phyloP scores from a whole-genome alignment of 2,113 vertebrate genomes.

The Sturnus vulgaris region DNA sequence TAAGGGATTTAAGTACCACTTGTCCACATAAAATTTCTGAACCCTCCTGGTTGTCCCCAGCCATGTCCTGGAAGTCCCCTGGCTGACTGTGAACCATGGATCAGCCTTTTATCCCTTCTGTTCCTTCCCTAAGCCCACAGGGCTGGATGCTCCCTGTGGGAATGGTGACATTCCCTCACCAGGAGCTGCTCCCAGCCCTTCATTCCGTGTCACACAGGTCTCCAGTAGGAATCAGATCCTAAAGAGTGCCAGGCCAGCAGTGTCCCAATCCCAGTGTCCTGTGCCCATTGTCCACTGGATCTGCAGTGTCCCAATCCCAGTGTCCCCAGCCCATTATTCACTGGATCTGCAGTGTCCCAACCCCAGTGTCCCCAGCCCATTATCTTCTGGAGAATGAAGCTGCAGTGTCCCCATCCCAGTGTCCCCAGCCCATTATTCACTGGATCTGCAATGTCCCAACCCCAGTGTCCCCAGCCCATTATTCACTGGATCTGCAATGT shows the following conservation, averaged over 20 bases:
- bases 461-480: not conserved
- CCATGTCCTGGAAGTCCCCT: not conserved
- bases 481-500: too few species aligned
- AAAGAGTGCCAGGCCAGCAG: not conserved
- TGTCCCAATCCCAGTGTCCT: not conserved
- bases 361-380: not conserved
- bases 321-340: not conserved
- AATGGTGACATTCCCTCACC: not conserved
- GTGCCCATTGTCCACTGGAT: not conserved
- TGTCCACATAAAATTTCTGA: not conserved
- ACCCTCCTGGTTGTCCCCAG: not conserved
- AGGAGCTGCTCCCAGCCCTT: not conserved
- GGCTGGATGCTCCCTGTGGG: not conserved
- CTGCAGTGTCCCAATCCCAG: not conserved
- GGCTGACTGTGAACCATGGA: not conserved
- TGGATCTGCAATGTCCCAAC: not conserved
- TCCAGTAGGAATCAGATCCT: not conserved
- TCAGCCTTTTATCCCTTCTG: not conserved
- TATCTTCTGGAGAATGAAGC: not conserved
- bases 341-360: not conserved
- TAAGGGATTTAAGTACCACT: not conserved
- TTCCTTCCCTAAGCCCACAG: not conserved
- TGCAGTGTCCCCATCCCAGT: not conserved
- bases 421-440: accelerated
- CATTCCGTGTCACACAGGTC: not conserved